phyloP scores from a whole-genome alignment of 2,888 invertebrate genomes.

The Clitarchus hookeri region DNA sequence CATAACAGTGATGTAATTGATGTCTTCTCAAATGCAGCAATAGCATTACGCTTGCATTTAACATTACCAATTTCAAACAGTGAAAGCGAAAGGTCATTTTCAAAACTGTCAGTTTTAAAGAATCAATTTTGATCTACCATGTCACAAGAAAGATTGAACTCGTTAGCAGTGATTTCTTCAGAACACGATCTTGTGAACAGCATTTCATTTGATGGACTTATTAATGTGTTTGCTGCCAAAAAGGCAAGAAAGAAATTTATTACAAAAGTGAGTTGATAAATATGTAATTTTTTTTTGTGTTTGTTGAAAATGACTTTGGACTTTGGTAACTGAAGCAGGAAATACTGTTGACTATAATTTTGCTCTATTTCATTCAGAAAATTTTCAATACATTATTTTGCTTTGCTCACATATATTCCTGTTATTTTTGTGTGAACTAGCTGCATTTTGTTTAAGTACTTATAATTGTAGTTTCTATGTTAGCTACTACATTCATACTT shows the following conservation, averaged over 20 bases:
- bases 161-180: not conserved
- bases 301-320: too few relatives aligned
- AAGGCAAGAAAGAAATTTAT: conserved; percentile 15
- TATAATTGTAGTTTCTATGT: too few relatives aligned
- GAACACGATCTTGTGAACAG: not conserved
- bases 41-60: not conserved
- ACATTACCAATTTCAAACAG: conserved; percentile 3
- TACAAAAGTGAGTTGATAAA: not conserved
- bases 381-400: too few relatives aligned
- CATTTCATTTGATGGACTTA: conserved; percentile 11
- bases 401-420: too few relatives aligned
- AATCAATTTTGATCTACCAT: not conserved
- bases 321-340: too few relatives aligned
- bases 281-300: not conserved
- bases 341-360: too few relatives aligned
- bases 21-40: conserved; percentile 3
- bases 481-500: too few relatives aligned
- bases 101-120: not conserved
- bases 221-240: not conserved
- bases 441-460: too few relatives aligned
- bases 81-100: not conserved
- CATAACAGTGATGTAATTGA: not conserved
- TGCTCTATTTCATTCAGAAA: too few relatives aligned
- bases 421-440: too few relatives aligned
- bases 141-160: not conserved